phyloP scores from a whole-genome alignment of 1,140 invertebrate genomes.

The Agraylea sexmaculata region DNA sequence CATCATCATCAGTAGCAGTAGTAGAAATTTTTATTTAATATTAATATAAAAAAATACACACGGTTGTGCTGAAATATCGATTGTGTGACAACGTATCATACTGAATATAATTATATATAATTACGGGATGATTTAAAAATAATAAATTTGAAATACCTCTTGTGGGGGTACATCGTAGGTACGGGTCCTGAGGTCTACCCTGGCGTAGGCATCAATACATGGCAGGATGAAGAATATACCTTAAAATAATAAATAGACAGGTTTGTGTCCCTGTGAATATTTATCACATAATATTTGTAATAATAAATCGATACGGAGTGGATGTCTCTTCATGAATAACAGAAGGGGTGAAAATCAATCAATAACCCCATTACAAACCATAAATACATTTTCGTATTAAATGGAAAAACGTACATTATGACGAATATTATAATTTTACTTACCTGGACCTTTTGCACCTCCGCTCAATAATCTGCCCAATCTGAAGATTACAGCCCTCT shows the following conservation, averaged over 20 bases:
- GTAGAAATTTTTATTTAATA: too few relatives aligned
- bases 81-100: too few relatives aligned
- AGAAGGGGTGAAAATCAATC: slow-evolving; percentile 1
- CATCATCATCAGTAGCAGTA: too few relatives aligned
- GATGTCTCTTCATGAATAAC: too few relatives aligned
- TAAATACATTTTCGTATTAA: background rate
- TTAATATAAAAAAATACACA: too few relatives aligned
- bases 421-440: slow-evolving; percentile 22
- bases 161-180: slow-evolving; percentile 93
- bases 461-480: slow-evolving; percentile 75
- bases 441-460: slow-evolving; percentile 82
- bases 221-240: slow-evolving; percentile 92
- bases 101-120: too few relatives aligned
- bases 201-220: slow-evolving; percentile 86
- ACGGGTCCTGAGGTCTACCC: slow-evolving; percentile 79
- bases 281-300: too few relatives aligned
- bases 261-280: background rate
- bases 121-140: too few relatives aligned
- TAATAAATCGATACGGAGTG: slow-evolving; percentile 2
- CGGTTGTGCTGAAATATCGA: too few relatives aligned
- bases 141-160: too few relatives aligned
- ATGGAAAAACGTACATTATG: slow-evolving; percentile 1
- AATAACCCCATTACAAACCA: too few relatives aligned
- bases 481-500: slow-evolving; percentile 82
- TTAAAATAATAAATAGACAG: slow-evolving; percentile 32